Base-by-base conservation (phyloP, 92 coral and sea anemone genomes). In the Heteractis magnifica region DNA sequence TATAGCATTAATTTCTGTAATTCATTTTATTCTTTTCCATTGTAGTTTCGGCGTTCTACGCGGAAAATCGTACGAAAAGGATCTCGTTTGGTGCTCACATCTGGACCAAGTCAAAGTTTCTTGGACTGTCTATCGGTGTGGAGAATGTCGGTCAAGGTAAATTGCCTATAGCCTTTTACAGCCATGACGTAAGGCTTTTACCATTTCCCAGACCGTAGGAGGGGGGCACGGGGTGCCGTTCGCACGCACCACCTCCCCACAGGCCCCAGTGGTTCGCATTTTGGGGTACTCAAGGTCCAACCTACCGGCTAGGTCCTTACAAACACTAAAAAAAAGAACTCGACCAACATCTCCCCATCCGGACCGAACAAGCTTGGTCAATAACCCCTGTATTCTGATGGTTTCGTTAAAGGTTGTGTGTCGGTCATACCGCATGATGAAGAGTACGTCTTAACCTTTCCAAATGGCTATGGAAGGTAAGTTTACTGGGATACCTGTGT, bases 31-130 rank as follows among this genome's bases (percentile, higher is more conserved):
- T 51, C 26, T 4, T 68, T 74, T 10, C 15, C 78, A 13, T 6
- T 52, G 21, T 56, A 78, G 99, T 96, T 78, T 96, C 99, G 0
- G 99, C 98, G 1, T 92, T 96, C 64, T 96, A 96, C 59, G 98
- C 95, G 3, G 99, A 96, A 80, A 91, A 92, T 89, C 86, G 87
- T 58, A 89, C 90, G 51, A 96, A 94, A 84, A 80, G 86, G 51
- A 94, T 96, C 58, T 88, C 91, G 2, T 92, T 89, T 81, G 91
- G 92, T 79, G 99, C 98, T 9, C 98, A 96, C 80, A 96, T 96
- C 68, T 96, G 99, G 99, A 96, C 99, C 83, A 96, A 96, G 86
- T 96, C 99, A 15, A 96, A 96, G 91, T 96, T 96, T 51, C 90
- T 96, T 14, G 99, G 99, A 49, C 87, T 96, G 56, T 96, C 99